These are phyloP conservation scores for Hymenochirus boettgeri DNA, from an alignment of 2,113 vertebrate species.

Conservation along the genomic window DNA sequence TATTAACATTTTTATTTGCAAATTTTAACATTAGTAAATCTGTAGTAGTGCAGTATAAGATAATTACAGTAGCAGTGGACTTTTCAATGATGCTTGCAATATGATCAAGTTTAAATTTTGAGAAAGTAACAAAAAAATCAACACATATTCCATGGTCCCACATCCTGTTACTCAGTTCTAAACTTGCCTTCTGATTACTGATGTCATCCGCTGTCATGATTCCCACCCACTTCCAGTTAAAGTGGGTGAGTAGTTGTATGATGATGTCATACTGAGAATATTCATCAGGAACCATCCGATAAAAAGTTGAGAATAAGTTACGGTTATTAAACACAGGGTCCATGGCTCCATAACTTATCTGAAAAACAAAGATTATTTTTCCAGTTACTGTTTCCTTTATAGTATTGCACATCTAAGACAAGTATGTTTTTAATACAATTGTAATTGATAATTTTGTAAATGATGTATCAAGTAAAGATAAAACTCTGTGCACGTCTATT, in stretches of 20 bases:
- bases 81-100: not conserved
- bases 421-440: too few species aligned
- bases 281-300: conserved; percentile 9
- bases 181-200: not conserved
- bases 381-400: too few species aligned
- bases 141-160: not conserved
- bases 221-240: conserved; percentile 5
- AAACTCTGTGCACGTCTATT: too few species aligned
- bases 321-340: conserved; percentile 4
- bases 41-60: not conserved
- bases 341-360: conserved; percentile 19
- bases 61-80: not conserved
- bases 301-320: not conserved
- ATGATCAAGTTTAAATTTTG: not conserved
- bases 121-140: not conserved
- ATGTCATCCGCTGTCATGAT: not conserved
- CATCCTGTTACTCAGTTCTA: not conserved
- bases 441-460: too few species aligned
- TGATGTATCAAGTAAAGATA: too few species aligned
- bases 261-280: conserved; percentile 2
- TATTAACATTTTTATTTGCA: too few species aligned
- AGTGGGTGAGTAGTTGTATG: conserved; percentile 3
- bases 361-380: too few species aligned
- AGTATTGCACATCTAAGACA: too few species aligned
- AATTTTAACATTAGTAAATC: too few species aligned